phyloP scores from a whole-genome alignment of 2,113 vertebrate species.

The Heptranchias perlo region DNA sequence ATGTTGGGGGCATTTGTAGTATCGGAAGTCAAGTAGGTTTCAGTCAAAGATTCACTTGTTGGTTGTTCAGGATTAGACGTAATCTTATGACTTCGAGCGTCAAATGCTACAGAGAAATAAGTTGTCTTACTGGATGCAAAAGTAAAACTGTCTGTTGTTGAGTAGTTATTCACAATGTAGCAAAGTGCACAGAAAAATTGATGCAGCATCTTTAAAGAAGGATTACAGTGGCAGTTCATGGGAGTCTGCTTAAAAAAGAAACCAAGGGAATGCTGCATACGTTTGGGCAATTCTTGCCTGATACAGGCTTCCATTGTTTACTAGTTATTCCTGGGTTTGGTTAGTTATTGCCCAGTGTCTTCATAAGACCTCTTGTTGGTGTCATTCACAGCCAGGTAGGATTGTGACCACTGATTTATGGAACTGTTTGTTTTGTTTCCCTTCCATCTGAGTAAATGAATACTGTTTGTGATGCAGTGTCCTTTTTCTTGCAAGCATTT shows the following conservation, averaged over 20 bases:
- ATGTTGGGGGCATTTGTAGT: neutral
- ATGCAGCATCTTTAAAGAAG: neutral
- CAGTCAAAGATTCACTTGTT: neutral
- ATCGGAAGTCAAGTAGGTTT: neutral
- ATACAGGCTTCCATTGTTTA: neutral
- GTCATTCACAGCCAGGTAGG: neutral
- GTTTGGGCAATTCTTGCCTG: neutral
- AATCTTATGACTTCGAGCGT: neutral
- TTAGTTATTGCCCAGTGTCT: neutral
- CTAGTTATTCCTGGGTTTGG: neutral
- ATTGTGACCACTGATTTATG: neutral
- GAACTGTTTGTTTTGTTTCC: neutral
- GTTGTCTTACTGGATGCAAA: neutral
- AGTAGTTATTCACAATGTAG: neutral
- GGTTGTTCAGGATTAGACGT: neutral
- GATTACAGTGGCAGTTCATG: neutral
- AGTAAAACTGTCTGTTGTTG: neutral
- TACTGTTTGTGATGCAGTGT: neutral
- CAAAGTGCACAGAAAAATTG: neutral
- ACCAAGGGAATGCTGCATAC: neutral
- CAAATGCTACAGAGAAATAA: neutral
- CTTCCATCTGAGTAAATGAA: slow-evolving; percentile 11
- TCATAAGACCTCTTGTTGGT: neutral
- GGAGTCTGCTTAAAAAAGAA: neutral
- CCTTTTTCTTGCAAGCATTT: neutral